Evolutionary conservation across 2,797 vertebrate genomes (phyloP).

Genomic region (Atherinosoma microstoma): DNA sequence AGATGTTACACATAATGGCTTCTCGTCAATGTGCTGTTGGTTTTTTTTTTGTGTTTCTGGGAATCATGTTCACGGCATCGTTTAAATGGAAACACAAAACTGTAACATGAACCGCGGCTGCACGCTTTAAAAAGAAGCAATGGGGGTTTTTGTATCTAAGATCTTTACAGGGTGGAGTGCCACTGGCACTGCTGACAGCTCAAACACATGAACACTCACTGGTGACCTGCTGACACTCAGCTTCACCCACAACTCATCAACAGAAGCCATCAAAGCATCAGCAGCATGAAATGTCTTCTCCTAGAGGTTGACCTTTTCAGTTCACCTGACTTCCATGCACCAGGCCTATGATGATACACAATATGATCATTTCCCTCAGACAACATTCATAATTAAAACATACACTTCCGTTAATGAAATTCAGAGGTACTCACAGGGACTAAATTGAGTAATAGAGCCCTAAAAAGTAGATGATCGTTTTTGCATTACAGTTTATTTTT

Average conservation of each 20-base stretch:
- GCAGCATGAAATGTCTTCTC: conserved; percentile 2
- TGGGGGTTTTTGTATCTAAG: not conserved
- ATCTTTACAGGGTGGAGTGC: conserved; percentile 40
- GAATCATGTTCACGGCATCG: conserved; percentile 5
- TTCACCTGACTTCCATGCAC: not conserved
- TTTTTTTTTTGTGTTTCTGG: conserved; percentile 17
- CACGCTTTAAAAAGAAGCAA: not conserved
- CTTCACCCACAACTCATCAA: conserved; percentile 36
- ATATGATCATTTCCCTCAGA: not conserved
- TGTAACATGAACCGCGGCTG: not conserved
- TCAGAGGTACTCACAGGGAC: not conserved
- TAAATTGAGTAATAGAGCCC: not conserved
- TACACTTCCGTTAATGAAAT: not conserved
- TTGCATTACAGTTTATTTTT: not conserved
- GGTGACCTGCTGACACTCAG: conserved; percentile 38
- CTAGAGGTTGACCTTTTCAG: conserved; percentile 4
- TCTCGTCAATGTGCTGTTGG: not conserved
- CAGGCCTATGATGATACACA: not conserved
- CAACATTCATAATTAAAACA: not conserved
- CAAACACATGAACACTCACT: not conserved
- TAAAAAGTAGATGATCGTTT: not conserved
- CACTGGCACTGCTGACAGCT: not conserved
- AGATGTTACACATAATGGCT: not conserved
- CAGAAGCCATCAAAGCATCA: conserved; percentile 15
- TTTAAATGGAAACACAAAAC: not conserved